Evolutionary conservation across 1,140 invertebrate genomes (phyloP).

Genomic region (Halictus rubicundus): DNA sequence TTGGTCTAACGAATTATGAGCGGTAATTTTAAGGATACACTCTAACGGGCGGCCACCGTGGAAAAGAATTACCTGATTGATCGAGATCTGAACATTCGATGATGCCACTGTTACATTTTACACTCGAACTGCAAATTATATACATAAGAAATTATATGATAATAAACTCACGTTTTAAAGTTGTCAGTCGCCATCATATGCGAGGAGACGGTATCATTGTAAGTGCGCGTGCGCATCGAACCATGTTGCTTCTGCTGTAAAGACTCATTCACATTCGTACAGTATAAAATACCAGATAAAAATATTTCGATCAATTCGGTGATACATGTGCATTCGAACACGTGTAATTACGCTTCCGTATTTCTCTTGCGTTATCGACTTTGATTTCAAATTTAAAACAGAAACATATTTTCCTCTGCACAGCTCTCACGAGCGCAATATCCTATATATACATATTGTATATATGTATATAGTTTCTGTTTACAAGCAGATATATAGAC

Average conservation of each 20-base stretch:
- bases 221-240: slow-evolving; percentile 66
- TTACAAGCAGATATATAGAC: neutral
- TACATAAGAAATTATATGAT: slow-evolving; percentile 66
- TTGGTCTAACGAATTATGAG: slow-evolving; percentile 67
- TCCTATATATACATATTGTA: neutral
- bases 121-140: slow-evolving; percentile 34
- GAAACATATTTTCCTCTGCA: no score
- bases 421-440: neutral
- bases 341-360: neutral
- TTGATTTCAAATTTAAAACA: no score
- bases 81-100: slow-evolving; percentile 25
- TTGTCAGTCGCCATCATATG: slow-evolving; percentile 78
- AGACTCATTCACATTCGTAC: slow-evolving; percentile 62
- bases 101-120: slow-evolving; percentile 53
- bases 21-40: slow-evolving; percentile 56
- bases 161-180: slow-evolving; percentile 79
- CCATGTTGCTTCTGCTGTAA: slow-evolving; percentile 59
- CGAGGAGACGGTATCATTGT: slow-evolving; percentile 69
- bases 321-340: slow-evolving; percentile 5
- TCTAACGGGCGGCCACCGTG: neutral
- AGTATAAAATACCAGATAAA: slow-evolving; percentile 31
- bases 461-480: neutral
- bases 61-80: slow-evolving; percentile 9
- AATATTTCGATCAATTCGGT: slow-evolving; percentile 12
- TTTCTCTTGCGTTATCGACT: neutral